Conservation (phyloP, 2,888 invertebrate species). For the Orgyia antiqua region DNA sequence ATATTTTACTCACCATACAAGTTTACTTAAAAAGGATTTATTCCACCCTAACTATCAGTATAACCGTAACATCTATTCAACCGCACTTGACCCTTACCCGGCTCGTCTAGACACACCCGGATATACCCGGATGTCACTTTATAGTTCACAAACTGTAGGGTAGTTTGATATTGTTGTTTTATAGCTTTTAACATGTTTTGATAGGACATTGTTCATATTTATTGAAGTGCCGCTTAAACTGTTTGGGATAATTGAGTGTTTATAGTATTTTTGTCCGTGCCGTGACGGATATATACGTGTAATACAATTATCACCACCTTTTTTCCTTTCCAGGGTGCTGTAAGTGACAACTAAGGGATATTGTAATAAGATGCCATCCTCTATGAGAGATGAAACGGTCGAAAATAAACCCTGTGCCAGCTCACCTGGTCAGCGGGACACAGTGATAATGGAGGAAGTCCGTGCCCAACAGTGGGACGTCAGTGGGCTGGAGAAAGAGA, state of each 20-base stretch:
- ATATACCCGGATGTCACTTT: slow-evolving; percentile 19
- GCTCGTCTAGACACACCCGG: slow-evolving; percentile 17
- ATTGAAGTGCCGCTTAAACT: not conserved
- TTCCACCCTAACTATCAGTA: slow-evolving; percentile 4
- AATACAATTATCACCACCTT: too few relatives aligned
- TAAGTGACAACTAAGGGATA: too few relatives aligned
- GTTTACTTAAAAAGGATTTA: slow-evolving; percentile 1
- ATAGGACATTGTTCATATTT: not conserved
- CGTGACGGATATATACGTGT: too few relatives aligned
- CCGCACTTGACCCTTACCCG: slow-evolving; percentile 25
- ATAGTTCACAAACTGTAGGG: slow-evolving; percentile 14
- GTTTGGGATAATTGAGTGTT: not conserved
- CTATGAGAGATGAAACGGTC: too few relatives aligned
- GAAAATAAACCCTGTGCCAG: too few relatives aligned
- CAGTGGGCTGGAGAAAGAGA: too few relatives aligned
- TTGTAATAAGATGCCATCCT: too few relatives aligned
- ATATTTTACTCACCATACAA: too few relatives aligned
- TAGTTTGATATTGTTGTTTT: slow-evolving; percentile 12
- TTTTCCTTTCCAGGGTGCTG: too few relatives aligned
- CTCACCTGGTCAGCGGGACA: too few relatives aligned
- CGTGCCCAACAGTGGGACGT: too few relatives aligned
- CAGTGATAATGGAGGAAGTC: too few relatives aligned
- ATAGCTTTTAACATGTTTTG: slow-evolving; percentile 1
- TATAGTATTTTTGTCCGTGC: not conserved
- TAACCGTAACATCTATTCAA: slow-evolving; percentile 11